Evolutionary conservation across 2,797 vertebrate genomes (phyloP).

Genomic region (Leptodactylus fallax): DNA sequence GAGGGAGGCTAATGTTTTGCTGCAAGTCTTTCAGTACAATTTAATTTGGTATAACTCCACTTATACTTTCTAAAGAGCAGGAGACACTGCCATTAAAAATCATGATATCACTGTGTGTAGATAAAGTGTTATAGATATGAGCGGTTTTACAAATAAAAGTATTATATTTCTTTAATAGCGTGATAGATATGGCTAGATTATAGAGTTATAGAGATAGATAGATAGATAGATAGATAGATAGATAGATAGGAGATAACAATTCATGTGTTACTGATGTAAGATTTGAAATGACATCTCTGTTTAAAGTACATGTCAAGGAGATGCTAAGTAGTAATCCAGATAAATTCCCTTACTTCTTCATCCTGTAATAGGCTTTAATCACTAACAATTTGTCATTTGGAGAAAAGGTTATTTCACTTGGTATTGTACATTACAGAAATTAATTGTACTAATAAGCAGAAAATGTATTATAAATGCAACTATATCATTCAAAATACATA

Average conservation of each 20-base stretch:
- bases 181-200: not conserved
- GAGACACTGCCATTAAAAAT: too few relatives aligned
- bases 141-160: too few relatives aligned
- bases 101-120: too few relatives aligned
- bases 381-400: not conserved
- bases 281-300: not conserved
- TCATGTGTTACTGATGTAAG: not conserved
- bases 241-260: not conserved
- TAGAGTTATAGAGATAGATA: not conserved
- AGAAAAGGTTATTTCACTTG: not conserved
- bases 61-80: too few relatives aligned
- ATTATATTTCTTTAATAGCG: too few relatives aligned
- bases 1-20: too few relatives aligned
- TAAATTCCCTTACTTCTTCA: conserved; percentile 16
- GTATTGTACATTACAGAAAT: not conserved
- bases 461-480: not conserved
- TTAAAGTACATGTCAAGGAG: conserved; percentile 39
- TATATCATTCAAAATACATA: not conserved
- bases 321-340: conserved; percentile 39
- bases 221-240: not conserved
- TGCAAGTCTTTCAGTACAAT: too few relatives aligned
- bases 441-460: not conserved
- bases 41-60: too few relatives aligned
- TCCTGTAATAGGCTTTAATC: conserved; percentile 46
- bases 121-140: too few relatives aligned